These are phyloP conservation scores for Manis crassicaudata DNA, from an alignment of 2,797 vertebrate genomes.

Conservation along the genomic window DNA sequence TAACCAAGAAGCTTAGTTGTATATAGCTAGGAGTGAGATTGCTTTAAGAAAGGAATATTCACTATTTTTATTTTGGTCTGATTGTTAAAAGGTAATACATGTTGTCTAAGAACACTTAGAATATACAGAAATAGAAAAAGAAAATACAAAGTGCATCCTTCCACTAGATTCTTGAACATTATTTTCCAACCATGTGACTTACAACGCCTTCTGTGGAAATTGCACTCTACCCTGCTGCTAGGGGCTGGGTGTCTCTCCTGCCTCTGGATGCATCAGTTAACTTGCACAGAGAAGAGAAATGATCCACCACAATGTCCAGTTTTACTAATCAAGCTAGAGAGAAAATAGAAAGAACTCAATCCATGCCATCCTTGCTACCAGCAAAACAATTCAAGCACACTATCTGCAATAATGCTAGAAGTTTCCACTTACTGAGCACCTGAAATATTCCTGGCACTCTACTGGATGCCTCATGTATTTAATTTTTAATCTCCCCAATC, in stretches of 20 bases:
- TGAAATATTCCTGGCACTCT: not conserved
- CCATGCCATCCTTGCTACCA: not conserved
- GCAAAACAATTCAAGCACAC: not conserved
- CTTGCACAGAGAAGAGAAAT: not conserved
- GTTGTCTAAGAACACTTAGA: not conserved
- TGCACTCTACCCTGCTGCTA: not conserved
- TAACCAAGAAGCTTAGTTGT: not conserved
- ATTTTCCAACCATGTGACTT: not conserved
- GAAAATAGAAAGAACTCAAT: not conserved
- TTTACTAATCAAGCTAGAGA: not conserved
- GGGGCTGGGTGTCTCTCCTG: not conserved
- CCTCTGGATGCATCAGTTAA: not conserved
- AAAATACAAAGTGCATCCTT: not conserved
- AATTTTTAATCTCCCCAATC: not conserved
- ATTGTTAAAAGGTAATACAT: not conserved
- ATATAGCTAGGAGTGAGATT: not conserved
- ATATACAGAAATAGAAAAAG: not conserved
- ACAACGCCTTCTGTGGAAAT: not conserved
- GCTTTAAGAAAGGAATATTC: slow-evolving; percentile 11
- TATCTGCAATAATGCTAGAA: not conserved
- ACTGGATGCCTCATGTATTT: not conserved
- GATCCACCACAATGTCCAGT: not conserved
- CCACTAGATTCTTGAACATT: not conserved
- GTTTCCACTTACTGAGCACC: not conserved
- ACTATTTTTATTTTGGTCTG: slow-evolving; percentile 13